Base-by-base conservation (phyloP, 2,888 invertebrate genomes). In the Mimachlamys varia region DNA sequence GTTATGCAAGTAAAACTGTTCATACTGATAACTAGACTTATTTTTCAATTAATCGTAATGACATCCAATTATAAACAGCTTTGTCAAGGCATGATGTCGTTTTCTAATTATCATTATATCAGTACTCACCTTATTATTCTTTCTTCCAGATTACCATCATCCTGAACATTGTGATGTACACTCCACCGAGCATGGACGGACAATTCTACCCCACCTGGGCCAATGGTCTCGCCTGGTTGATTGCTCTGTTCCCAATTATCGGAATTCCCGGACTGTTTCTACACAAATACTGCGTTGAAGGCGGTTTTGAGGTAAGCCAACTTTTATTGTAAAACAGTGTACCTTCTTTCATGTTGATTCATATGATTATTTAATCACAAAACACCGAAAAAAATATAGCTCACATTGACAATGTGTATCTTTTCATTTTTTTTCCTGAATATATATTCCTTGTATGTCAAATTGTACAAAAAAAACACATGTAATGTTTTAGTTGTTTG, bases 201-300 rank as follows among this genome's bases (percentile, higher is more conserved):
- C 94, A 95, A 53, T 90, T 92, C 0, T 97, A 96, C 92, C 96
- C 97, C 0, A 88, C 49, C 1, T 96, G 96, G 95, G 95, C 96
- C 4, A 92, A 95, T 58, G 94, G 93, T 50, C 88, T 97, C 0
- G 96, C 96, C 19, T 96, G 97, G 96, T 88, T 96, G 33, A 96
- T 97, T n/a, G 95, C 95, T 19, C 90, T 95, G 91, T 95, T 95
- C 88, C 96, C 96, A 2, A 93, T 97, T 76, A 50, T 95, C 13
- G 94, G 95, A 44, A 96, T 97, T 89, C 95, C 96, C 12, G 91
- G 93, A 27, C 95, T 95, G 95, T 96, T 96, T 92, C 53, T 96
- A 17, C 94, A 93, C 90, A 94, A 95, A 90, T 96, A 94, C 93
- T 96, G 96, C 90, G 92, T 92, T 62, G 92, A 94, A 50, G 96